A percentile compares a stretch with the other conserved stretches of the same genome.
Evolutionary conservation across 2,113 vertebrate genomes (phyloP).

Genomic region (Sphyrna mokarran): DNA sequence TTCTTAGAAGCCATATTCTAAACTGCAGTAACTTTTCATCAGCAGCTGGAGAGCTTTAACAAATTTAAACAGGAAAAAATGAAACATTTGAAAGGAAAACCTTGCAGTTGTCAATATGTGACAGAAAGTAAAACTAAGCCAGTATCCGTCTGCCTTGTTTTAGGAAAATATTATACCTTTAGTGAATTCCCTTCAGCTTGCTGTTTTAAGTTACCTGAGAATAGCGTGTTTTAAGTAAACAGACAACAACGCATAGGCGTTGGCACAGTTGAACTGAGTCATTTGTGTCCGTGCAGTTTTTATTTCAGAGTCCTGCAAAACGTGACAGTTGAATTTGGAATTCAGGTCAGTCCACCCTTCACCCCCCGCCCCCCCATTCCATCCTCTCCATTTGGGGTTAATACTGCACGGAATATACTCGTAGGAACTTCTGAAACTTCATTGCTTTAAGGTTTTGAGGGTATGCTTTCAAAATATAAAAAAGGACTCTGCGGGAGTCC

Average conservation of each 20-base stretch:
- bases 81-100: background rate
- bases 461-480: background rate
- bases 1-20: background rate
- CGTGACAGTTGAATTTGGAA: background rate
- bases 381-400: background rate
- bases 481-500: background rate
- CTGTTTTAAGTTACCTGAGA: background rate
- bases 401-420: background rate
- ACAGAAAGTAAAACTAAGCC: background rate
- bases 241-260: background rate
- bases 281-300: background rate
- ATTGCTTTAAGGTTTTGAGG: background rate
- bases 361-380: too few relatives aligned
- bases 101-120: background rate
- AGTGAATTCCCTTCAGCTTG: background rate
- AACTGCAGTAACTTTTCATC: background rate
- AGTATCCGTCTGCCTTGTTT: background rate
- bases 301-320: background rate
- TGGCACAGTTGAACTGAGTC: too few relatives aligned
- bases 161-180: background rate
- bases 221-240: background rate
- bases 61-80: background rate
- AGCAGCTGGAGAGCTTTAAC: background rate
- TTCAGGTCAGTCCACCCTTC: background rate
- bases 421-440: background rate